These are phyloP conservation scores for Cyprinodon tularosa DNA, from an alignment of 2,113 vertebrate species.

Conservation along the genomic window DNA sequence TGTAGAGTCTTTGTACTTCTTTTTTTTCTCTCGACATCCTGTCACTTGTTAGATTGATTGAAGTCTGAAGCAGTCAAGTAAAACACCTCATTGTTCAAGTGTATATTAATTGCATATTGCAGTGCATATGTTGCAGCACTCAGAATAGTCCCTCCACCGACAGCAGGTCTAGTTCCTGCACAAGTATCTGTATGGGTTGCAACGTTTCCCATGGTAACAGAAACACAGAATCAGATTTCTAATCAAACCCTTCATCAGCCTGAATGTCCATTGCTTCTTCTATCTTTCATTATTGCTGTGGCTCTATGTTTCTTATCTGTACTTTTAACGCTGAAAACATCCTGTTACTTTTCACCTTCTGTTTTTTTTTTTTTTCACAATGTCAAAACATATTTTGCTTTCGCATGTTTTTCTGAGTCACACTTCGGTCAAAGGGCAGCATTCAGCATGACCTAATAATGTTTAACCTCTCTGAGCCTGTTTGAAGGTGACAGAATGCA, in stretches of 20 bases:
- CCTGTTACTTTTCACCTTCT: slow-evolving; percentile 10
- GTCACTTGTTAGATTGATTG: not conserved
- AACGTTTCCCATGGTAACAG: slow-evolving; percentile 9
- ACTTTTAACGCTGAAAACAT: slow-evolving; percentile 1
- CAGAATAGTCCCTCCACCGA: not conserved
- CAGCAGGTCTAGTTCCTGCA: not conserved
- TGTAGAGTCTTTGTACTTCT: not conserved
- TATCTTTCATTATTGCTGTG: not conserved
- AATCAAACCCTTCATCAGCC: slow-evolving; percentile 4
- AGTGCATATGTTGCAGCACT: not conserved
- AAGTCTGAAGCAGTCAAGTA: not conserved
- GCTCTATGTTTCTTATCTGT: not conserved
- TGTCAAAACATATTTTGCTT: slow-evolving; percentile 5
- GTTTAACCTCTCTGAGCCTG: not conserved
- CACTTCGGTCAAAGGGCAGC: not conserved
- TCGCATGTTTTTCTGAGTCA: not conserved
- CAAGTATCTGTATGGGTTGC: not conserved
- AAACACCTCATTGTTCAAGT: not conserved
- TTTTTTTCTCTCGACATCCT: not conserved
- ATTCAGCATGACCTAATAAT: not conserved
- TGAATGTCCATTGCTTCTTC: not conserved
- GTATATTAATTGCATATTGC: not conserved
- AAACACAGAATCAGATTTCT: slow-evolving; percentile 1
- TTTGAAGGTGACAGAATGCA: not conserved
- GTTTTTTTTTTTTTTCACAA: not conserved